Evolutionary conservation across 2,113 vertebrate species (phyloP), one percentile per base, ranked within the genome.

Genomic region (Gopherus flavomarginatus): DNA sequence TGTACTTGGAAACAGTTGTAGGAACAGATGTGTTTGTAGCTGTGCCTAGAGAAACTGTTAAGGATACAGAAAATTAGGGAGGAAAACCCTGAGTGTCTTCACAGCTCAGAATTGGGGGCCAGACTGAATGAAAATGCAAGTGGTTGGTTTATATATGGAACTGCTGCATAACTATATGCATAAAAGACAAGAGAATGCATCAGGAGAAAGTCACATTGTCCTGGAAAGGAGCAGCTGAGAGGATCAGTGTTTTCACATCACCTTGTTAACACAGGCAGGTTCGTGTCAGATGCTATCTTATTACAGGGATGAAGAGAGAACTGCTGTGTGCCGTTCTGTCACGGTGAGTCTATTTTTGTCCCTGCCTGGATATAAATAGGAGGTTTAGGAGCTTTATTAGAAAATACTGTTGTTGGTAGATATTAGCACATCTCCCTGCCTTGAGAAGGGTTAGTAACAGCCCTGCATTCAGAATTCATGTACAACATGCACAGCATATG

Each of bases 151-250:
- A 72, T 79, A 86, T 89, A 42, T 0, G 92, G 35, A 31, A 10
- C 0, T 0, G 3, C 84, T 82, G 38, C 0, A 0, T 77, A 82
- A 69, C 3, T 90, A 22, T 72, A 38, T 12, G 38, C 72, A 21
- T 4, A 78, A 44, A 92, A 87, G 90, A 65, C 89, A 91, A 53
- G 85, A 90, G 72, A 24, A 52, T 4, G 52, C 77, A 50, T 80
- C 11, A 8, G 88, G 85, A 90, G 35, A 38, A 94, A 95, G 95
- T 92, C 83, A 81, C 92, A 42, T 12, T 95, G 87, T 50, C 7
- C 2, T 3, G 88, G 86, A 88, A 24, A 14, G 52, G 92, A 92
- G 90, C 52, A 35, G 91, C 90, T 90, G 95, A 93, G 96, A 11
- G 1, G 75, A 93, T 88, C 19, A 1, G 10, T 54, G 81, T 90